Base-by-base conservation (phyloP, 2,797 vertebrate genomes). In the Pitangus sulphuratus region DNA sequence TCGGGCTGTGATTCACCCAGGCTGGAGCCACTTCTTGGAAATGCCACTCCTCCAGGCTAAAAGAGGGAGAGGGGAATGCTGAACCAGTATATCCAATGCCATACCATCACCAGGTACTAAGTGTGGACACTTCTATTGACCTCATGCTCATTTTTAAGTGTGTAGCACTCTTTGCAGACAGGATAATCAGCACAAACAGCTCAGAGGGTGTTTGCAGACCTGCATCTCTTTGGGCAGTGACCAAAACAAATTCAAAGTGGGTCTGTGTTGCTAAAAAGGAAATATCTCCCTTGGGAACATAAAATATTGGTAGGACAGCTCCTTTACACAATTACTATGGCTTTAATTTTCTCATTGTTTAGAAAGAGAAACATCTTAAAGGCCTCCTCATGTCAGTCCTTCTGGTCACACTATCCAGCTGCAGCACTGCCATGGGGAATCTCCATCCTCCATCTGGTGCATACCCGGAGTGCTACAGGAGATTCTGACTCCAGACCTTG, bases 321-420 rank as follows among this genome's bases (percentile, higher is more conserved):
- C 2, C 2, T 18, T 26, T 64, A 15, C 35, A 48, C 13, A n/a
- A 26, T 0, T 0, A 42, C 37, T 3, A 6, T 14, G 13, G 20
- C 5, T 90, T 85, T 44, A 40, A 8, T 9, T 88, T 81, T 69
- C 33, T 56, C 26, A 17, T 16, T 68, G 15, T 66, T 72, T 47
- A 54, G 58, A 47, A 76, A 37, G 17, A 68, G 47, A 69, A 77
- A n/a, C 25, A 18, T 60, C 42, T 64, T 56, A 26, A 84, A 76
- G 12, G 15, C 19, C 17, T 47, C 25, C 19, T 47, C 20, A 6
- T 17, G 16, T n/a, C 0, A 2, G 18, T n/a, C 22, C 21, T 40
- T 53, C 51, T 82, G 48, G 45, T 47, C n/a, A n/a, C 57, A 71
- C 13, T 31, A 40, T 22, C 15, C 22, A 4, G 1, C n/a, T 48